Conservation (phyloP, 30 jellyfish, hydroid and myxozoan genomes). For the Chironex yamaguchii region DNA sequence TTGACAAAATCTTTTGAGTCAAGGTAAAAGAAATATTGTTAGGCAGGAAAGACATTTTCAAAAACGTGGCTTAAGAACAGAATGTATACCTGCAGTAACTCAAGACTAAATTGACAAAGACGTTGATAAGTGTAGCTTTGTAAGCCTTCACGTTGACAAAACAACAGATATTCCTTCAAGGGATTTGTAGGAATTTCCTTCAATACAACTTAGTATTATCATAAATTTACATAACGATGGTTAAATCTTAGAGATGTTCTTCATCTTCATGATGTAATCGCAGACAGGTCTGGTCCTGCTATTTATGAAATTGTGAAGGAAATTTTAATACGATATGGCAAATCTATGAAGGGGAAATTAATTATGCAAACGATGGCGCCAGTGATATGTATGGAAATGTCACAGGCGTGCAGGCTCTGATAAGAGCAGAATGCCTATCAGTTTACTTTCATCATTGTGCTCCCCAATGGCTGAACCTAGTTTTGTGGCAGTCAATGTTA, state of each 20-base stretch:
- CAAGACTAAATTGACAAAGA: slow-evolving; percentile 43
- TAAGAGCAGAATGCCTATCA: slow-evolving; percentile 31
- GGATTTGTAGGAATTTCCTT: too few species aligned
- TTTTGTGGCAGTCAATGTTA: slow-evolving; percentile 62
- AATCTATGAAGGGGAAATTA: slow-evolving; percentile 47
- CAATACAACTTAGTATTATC: not conserved
- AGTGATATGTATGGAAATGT: slow-evolving; percentile 48
- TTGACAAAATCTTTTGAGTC: too few species aligned
- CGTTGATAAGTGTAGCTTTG: slow-evolving; percentile 4
- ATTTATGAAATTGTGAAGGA: slow-evolving; percentile 25
- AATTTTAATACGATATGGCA: slow-evolving; percentile 1
- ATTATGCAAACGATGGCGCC: slow-evolving; percentile 66
- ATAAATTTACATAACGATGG: not conserved
- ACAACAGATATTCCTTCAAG: slow-evolving; percentile 1
- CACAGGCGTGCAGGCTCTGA: slow-evolving; percentile 49
- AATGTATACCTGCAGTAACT: too few species aligned
- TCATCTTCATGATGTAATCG: slow-evolving; percentile 1
- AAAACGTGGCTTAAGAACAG: too few species aligned
- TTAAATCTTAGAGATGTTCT: not conserved
- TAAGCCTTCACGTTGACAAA: slow-evolving; percentile 56
- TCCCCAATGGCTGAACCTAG: slow-evolving; percentile 47
- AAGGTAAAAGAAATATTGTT: too few species aligned
- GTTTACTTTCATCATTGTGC: slow-evolving; percentile 49
- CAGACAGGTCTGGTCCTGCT: slow-evolving; percentile 40
- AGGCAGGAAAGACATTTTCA: too few species aligned